phyloP scores from a whole-genome alignment of 2,888 invertebrate genomes.

The Salticus scenicus region DNA sequence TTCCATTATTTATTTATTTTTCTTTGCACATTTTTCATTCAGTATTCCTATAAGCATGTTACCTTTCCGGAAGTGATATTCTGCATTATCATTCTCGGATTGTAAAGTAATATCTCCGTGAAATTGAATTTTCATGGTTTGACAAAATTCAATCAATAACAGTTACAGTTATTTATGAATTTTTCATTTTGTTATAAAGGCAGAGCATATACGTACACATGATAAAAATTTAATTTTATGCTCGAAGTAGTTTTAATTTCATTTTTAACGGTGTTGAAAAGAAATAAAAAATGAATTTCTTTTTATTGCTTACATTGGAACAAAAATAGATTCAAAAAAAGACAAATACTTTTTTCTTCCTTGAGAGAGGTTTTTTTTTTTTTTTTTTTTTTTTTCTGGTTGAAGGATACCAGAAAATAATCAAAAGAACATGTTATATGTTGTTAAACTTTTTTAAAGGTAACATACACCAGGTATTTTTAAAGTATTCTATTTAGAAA shows the following conservation, averaged over 20 bases:
- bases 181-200: neutral
- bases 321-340: no score
- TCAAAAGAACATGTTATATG: no score
- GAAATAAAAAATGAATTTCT: neutral
- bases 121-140: constrained; percentile 9
- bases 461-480: no score
- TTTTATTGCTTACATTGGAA: neutral
- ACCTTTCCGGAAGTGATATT: neutral
- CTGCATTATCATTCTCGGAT: neutral
- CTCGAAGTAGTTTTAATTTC: neutral
- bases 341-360: no score
- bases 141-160: neutral
- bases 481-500: no score
- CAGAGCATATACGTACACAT: neutral
- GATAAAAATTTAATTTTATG: constrained; percentile 14
- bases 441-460: no score
- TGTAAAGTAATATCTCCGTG: constrained; percentile 1
- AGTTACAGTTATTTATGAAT: neutral
- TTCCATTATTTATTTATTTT: no score
- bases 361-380: no score
- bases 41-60: neutral
- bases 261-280: neutral
- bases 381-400: no score
- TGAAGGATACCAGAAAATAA: no score
- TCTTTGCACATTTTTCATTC: no score